These are phyloP conservation scores for Nasalis larvatus DNA, from an alignment of 2,113 vertebrate species.

Conservation along the genomic window DNA sequence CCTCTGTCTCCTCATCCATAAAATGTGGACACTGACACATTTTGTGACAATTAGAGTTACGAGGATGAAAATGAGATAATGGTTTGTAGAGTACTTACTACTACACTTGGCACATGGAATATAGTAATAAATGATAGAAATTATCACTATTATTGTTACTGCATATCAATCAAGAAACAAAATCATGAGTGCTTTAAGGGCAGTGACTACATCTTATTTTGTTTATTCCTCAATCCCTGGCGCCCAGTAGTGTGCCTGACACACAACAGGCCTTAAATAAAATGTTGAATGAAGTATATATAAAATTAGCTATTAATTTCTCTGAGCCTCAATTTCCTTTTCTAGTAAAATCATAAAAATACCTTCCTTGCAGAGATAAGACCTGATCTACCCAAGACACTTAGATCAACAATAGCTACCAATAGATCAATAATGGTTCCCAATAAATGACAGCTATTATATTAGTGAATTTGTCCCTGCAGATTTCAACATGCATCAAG, in stretches of 20 bases:
- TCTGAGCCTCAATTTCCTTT: not conserved
- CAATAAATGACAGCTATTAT: not conserved
- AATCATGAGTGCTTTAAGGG: not conserved
- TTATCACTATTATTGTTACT: not conserved
- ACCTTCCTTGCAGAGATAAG: not conserved
- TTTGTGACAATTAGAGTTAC: not conserved
- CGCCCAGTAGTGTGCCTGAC: not conserved
- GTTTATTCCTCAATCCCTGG: not conserved
- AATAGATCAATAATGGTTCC: not conserved
- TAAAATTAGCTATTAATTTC: not conserved
- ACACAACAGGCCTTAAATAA: not conserved
- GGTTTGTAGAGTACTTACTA: not conserved
- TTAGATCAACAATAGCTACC: not conserved
- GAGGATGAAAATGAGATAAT: not conserved
- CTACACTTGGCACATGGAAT: not conserved
- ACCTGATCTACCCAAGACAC: not conserved
- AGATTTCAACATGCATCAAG: not conserved
- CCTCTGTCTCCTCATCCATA: not conserved
- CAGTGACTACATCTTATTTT: not conserved
- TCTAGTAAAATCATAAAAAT: constrained; percentile 2
- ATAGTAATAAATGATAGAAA: not conserved
- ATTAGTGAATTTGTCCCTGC: not conserved
- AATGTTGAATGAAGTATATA: not conserved
- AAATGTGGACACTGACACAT: not conserved
- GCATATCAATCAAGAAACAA: not conserved